Evolutionary conservation across 2,797 vertebrate species (phyloP), one percentile per base, ranked within the genome.

Genomic region (Apogon talboti): DNA sequence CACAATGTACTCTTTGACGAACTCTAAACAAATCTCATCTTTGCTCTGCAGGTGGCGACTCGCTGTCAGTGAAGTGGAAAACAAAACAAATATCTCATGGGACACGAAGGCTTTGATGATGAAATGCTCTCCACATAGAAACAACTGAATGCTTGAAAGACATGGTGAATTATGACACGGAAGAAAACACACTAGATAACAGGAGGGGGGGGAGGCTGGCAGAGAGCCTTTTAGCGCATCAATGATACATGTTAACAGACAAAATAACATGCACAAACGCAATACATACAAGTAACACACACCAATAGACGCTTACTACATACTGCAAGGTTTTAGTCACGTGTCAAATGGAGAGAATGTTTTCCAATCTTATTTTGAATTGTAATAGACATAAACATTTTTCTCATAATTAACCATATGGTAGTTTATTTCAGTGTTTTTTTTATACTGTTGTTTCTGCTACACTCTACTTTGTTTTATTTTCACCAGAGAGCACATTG

Each of bases 1-100:
- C 70, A 88, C 70, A 76, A 69, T 83, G 78, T 81, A 87, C 68
- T 88, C 77, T 88, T 92, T 91, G 86, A 91, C 51, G 81, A 90
- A 86, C 77, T 91, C 82, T 63, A 89, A 71, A 71, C 89, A 90
- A 67, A 89, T 89, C 46, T 89, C 81, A 68, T 91, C 75, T 69
- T 89, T 79, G 63, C 78, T 82, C 56, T 74, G 83, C 79, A 87
- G 85, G 80, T 82, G 86, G 73, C 54, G 73, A 74, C 64, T 78
- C 10, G 69, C 89, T 90, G 87, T 79, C 61, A 73, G 79, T 62
- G 55, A 74, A 69, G 51, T 46, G 63, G 44, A 70, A 74, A 79
- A 76, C 57, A 82, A 79, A 80, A 81, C 45, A 79, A 82, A 73
- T 30, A 62, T 80, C 70, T 79, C 45, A 57, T 70, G 58, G 74